A percentile compares a stretch with the other conserved stretches of the same genome.
Conservation (phyloP, 2,113 vertebrate genomes). For the Xyrauchen texanus region DNA sequence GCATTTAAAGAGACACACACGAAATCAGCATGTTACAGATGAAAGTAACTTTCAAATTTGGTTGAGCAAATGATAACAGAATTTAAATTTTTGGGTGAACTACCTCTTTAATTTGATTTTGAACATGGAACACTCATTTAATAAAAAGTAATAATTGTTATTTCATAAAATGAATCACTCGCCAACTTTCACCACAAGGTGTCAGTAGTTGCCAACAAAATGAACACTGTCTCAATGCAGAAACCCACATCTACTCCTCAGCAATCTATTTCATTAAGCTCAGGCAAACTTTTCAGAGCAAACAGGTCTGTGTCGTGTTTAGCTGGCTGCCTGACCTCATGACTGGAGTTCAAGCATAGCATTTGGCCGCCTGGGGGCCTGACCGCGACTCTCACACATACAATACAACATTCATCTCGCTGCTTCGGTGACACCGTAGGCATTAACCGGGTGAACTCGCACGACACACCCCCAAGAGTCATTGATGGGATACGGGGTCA, state of each 20-base stretch:
- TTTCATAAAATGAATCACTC: not conserved
- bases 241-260: not conserved
- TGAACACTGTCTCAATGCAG: not conserved
- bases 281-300: not conserved
- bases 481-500: not conserved
- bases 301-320: not conserved
- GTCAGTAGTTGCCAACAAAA: not conserved
- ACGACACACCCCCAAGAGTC: not conserved
- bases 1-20: too few relatives aligned
- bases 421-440: not conserved
- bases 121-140: too few relatives aligned
- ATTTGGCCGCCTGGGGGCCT: not conserved
- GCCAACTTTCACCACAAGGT: slow-evolving; percentile 22
- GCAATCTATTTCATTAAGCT: not conserved
- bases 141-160: too few relatives aligned
- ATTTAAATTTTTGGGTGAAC: too few relatives aligned
- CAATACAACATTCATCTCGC: slow-evolving; percentile 23
- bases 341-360: not conserved
- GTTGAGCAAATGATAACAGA: too few relatives aligned
- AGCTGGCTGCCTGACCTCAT: not conserved
- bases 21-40: too few relatives aligned
- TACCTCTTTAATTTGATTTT: too few relatives aligned
- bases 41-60: too few relatives aligned
- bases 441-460: not conserved
- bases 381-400: not conserved